These are phyloP conservation scores for Trachemys scripta DNA, from an alignment of 2,113 vertebrate species.

Conservation along the genomic window DNA sequence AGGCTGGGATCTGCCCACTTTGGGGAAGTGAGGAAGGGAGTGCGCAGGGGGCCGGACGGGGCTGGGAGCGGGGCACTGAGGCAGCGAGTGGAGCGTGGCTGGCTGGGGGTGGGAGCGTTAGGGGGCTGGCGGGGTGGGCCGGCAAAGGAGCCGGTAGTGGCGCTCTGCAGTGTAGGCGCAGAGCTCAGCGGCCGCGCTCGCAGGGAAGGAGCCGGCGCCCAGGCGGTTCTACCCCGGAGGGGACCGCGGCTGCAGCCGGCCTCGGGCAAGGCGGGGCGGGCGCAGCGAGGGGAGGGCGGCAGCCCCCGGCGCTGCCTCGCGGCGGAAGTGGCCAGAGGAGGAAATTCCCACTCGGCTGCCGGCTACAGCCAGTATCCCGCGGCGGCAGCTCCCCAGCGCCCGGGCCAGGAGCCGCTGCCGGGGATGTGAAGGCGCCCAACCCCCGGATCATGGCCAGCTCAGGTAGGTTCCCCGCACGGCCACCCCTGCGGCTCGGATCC, in stretches of 20 bases:
- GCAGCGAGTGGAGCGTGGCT: too few species aligned
- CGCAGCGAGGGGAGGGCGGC: not conserved
- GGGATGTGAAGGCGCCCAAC: not conserved
- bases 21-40: too few species aligned
- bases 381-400: not conserved
- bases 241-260: not conserved
- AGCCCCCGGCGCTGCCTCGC: too few species aligned
- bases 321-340: not conserved
- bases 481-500: too few species aligned
- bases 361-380: not conserved
- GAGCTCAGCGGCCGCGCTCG: not conserved
- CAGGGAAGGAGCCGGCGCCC: not conserved
- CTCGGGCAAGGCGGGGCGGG: not conserved
- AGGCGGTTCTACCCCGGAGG: accelerated
- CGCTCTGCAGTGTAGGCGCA: not conserved
- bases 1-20: too few species aligned
- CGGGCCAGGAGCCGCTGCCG: too few species aligned
- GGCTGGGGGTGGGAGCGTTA: too few species aligned
- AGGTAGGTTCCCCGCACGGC: not conserved
- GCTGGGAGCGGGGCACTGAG: too few species aligned
- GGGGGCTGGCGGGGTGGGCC: too few species aligned
- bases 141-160: accelerated
- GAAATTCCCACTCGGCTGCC: not conserved
- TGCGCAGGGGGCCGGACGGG: too few species aligned
- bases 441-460: not conserved